Base-by-base conservation (phyloP, 2,797 vertebrate genomes). In the Todus mexicanus region DNA sequence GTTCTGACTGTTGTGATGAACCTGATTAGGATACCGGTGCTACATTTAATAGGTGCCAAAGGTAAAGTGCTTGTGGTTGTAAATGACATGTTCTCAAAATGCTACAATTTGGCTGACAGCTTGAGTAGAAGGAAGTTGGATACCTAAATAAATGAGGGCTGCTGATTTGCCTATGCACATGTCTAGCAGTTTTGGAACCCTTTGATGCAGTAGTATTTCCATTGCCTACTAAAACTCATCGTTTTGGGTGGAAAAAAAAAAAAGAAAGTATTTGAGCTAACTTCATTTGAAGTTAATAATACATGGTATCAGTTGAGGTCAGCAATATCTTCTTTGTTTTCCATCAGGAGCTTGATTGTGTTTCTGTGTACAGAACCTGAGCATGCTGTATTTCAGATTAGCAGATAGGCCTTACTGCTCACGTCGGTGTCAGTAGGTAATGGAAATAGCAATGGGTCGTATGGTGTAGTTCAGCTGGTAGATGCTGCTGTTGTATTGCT, bases 401-500 rank as follows among this genome's bases (percentile, higher is more conserved):
- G 86, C 66, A 76, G 37, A 64, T 54, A 29, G 6, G 12, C 83
- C 71, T 79, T 40, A 16, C 66, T 90, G 2, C 45, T 92, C 66
- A 88, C 2, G 38, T 92, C 19, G 78, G n/a, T 74, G 75, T 75
- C 42, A 35, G 37, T 87, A 40, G 54, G 35, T 59, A 54, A 57
- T 72, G 69, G 84, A 77, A 94, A 83, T 79, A 66, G 61, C 69
- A 60, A 8, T 63, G 89, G 60, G 71, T 83, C 38, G 38, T 26
- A 0, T 40, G 31, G 56, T 74, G 54, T 38, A 59, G 54, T 54
- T 76, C 27, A 79, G 29, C 56, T 68, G 9, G 57, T 59, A 43
- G 75, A 22, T 71, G 23, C 1, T 56, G 75, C 70, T 86, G n/a
- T 50, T 80, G 54, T 73, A n/a, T 53, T 76, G 50, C 57, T 76